Conservation (phyloP, 1,140 invertebrate genomes). For the Drosophila busckii region DNA sequence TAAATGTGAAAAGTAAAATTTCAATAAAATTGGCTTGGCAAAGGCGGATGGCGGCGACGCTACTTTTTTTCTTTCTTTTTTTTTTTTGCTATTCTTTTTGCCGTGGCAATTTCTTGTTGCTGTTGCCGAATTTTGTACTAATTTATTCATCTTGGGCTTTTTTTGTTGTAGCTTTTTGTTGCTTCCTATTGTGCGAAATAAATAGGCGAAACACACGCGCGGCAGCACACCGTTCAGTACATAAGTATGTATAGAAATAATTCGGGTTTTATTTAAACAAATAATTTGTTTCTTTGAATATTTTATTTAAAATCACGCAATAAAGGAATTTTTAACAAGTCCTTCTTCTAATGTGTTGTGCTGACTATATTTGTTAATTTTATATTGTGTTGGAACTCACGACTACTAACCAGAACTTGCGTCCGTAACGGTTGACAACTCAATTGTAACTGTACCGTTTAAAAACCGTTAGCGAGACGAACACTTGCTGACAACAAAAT, state of each 20-base stretch:
- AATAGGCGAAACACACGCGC: slow-evolving; percentile 67
- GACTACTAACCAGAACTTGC: slow-evolving; percentile 64
- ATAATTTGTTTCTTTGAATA: slow-evolving; percentile 39
- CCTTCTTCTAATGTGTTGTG: slow-evolving; percentile 11
- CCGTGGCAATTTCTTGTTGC: slow-evolving; percentile 52
- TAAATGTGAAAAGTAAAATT: slow-evolving; percentile 16
- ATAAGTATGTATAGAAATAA: slow-evolving; percentile 50
- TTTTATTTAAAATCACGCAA: slow-evolving; percentile 9
- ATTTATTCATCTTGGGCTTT: no score
- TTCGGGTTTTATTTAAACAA: slow-evolving; percentile 49
- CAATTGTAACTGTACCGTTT: slow-evolving; percentile 58
- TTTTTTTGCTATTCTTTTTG: no score
- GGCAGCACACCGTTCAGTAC: slow-evolving; percentile 60
- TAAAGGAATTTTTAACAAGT: slow-evolving; percentile 25
- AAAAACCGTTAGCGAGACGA: slow-evolving; percentile 33
- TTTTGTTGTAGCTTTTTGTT: slow-evolving; percentile 41
- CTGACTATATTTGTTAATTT: slow-evolving; percentile 22
- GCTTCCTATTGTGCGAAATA: slow-evolving; percentile 64
- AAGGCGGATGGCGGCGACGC: slow-evolving; percentile 24
- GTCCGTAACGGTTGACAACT: slow-evolving; percentile 71
- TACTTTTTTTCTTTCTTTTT: slow-evolving; percentile 28
- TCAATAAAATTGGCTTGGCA: slow-evolving; percentile 1
- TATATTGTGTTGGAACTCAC: slow-evolving; percentile 48
- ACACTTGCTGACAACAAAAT: slow-evolving; percentile 29
- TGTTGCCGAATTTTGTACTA: no score